Conservation (phyloP, 2,797 vertebrate genomes). For the Pteronotus mesoamericanus region DNA sequence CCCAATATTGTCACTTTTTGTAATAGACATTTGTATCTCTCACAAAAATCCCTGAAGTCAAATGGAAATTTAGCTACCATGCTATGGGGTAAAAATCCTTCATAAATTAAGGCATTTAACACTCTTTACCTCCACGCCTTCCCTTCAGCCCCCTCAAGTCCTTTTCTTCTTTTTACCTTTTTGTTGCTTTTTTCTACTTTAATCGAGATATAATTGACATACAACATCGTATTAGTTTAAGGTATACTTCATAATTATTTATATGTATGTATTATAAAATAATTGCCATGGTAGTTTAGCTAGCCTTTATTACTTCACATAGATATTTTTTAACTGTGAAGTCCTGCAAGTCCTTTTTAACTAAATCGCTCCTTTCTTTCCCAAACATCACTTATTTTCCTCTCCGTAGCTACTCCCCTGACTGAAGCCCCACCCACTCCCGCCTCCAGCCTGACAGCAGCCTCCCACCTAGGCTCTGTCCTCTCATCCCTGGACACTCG, state of each 20-base stretch:
- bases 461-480: not conserved
- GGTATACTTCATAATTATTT: not conserved
- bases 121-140: not conserved
- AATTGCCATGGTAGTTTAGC: not conserved
- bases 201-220: not conserved
- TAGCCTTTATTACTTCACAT: not conserved
- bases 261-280: not conserved
- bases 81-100: not conserved
- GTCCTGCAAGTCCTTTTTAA: not conserved
- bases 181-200: not conserved
- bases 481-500: not conserved
- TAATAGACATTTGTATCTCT: not conserved
- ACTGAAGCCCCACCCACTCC: not conserved
- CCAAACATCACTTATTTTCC: not conserved
- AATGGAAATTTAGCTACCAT: not conserved
- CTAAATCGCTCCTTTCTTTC: not conserved
- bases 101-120: not conserved
- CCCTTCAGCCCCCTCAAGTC: not conserved
- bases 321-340: not conserved
- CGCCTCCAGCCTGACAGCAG: too few species aligned
- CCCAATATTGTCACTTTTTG: not conserved
- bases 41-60: not conserved
- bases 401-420: not conserved
- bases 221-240: not conserved
- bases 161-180: not conserved